A percentile compares a stretch with the other conserved stretches of the same genome.
Conservation (phyloP, 2,888 invertebrate genomes). For the Drosophila peninsularis region DNA sequence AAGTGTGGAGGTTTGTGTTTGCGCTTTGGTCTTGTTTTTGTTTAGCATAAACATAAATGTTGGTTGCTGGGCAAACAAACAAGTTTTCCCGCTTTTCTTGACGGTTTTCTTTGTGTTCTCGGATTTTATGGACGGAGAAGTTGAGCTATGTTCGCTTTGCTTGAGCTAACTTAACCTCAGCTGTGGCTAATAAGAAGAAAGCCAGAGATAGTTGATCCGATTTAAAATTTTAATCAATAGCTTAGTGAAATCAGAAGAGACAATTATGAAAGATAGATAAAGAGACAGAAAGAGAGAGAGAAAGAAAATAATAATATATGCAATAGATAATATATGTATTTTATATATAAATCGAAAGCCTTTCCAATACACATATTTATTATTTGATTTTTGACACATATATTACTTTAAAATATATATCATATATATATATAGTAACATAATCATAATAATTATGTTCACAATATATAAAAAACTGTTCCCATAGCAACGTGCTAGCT, state of each 20-base stretch:
- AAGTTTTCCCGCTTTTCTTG: constrained; percentile 26
- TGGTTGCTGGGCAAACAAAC: constrained; percentile 58
- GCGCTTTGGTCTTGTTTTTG: constrained; percentile 41
- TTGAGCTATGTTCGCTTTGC: background rate
- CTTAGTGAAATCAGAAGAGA: no score
- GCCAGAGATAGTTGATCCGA: background rate
- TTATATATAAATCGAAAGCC: no score
- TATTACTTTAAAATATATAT: no score
- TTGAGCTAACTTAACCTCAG: background rate
- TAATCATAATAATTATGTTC: no score
- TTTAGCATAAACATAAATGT: constrained; percentile 62
- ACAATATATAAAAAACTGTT: no score
- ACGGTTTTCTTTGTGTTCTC: constrained; percentile 14
- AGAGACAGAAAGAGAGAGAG: background rate
- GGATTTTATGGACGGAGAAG: constrained; percentile 3
- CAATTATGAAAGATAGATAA: no score
- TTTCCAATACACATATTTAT: no score
- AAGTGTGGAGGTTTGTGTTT: constrained; percentile 31
- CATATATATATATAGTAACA: no score
- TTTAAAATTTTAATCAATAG: no score
- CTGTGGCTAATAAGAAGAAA: background rate
- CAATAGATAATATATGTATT: no score
- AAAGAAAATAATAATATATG: background rate
- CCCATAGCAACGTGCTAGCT: no score
- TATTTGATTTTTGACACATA: no score